phyloP scores from a whole-genome alignment of 2,888 invertebrate genomes.

The Tetranychus truncatus region DNA sequence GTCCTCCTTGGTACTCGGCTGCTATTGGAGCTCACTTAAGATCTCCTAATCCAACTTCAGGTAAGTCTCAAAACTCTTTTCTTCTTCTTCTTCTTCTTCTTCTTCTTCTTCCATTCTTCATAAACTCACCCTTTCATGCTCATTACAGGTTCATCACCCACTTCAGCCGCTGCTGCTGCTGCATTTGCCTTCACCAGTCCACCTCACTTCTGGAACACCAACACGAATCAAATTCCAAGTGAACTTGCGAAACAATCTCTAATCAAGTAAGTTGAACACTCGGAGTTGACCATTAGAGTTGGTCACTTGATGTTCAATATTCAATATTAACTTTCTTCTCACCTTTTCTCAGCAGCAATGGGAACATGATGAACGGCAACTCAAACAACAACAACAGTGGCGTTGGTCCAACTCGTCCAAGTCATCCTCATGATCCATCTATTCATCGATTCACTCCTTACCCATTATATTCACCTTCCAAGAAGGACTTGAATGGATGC shows the following conservation, averaged over 20 bases:
- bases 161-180: not conserved
- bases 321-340: not conserved
- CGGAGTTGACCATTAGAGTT: not conserved
- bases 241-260: not conserved
- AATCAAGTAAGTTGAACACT: not conserved
- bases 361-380: not conserved
- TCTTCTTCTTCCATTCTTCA: not conserved
- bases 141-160: not conserved
- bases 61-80: not conserved
- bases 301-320: not conserved
- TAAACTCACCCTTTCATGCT: not conserved
- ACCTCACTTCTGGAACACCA: not conserved
- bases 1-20: slow-evolving; percentile 13
- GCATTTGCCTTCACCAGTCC: not conserved
- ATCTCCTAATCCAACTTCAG: slow-evolving; percentile 5
- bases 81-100: not conserved
- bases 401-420: slow-evolving; percentile 5
- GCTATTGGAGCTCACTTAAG: slow-evolving; percentile 6
- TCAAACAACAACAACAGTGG: not conserved
- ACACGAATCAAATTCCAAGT: not conserved
- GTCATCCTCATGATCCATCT: not conserved
- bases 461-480: not conserved
- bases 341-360: not conserved
- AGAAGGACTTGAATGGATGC: not conserved
- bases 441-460: not conserved